These are phyloP conservation scores for Polietes domitor DNA, from an alignment of 2,888 invertebrate species.

Conservation along the genomic window DNA sequence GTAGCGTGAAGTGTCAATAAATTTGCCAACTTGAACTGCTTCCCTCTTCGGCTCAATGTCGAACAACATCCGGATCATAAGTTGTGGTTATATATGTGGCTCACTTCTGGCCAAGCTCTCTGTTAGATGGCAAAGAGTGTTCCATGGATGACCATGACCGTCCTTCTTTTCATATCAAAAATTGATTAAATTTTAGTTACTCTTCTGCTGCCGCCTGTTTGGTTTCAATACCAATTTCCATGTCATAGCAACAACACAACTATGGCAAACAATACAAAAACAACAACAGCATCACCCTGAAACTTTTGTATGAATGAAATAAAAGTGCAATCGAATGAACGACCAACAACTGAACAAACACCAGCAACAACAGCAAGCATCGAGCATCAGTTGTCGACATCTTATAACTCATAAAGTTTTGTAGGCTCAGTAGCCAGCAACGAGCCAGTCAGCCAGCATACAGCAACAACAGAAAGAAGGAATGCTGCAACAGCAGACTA, in stretches of 20 bases:
- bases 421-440: constrained; percentile 55
- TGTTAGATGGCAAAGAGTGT: no score
- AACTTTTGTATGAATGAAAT: constrained; percentile 51
- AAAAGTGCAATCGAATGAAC: constrained; percentile 24
- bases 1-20: no score
- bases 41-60: no score
- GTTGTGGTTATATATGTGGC: no score
- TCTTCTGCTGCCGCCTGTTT: constrained; percentile 49
- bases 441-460: constrained; percentile 45
- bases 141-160: no score
- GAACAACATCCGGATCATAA: no score
- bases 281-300: constrained; percentile 24
- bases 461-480: constrained; percentile 41
- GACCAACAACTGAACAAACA: constrained; percentile 25
- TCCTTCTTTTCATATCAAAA: constrained; percentile 8
- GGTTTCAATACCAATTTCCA: constrained; percentile 30
- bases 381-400: constrained; percentile 55
- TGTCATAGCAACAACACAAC: constrained; percentile 10
- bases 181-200: constrained; percentile 39
- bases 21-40: background rate
- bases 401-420: constrained; percentile 64
- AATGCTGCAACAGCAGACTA: constrained; percentile 7
- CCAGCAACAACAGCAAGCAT: constrained; percentile 19
- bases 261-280: no score
- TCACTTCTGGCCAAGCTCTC: no score